Evolutionary conservation across 2,888 invertebrate genomes (phyloP).

Genomic region (Rotaria sp.): DNA sequence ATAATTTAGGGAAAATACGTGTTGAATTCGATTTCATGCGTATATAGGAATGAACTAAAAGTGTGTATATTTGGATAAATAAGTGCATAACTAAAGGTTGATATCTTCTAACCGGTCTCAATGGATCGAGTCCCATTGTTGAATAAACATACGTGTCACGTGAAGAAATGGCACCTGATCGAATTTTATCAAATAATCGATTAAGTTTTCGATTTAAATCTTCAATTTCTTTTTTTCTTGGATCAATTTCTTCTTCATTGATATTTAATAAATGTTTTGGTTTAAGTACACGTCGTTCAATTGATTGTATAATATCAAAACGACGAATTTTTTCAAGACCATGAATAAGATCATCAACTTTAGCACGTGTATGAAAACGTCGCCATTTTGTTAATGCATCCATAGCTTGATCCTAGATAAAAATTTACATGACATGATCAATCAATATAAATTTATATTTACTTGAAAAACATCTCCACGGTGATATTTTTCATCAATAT

Average conservation of each 20-base stretch:
- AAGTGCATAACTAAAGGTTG: no score
- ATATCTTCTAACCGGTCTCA: no score
- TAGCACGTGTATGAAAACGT: constrained; percentile 17
- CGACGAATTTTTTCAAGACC: constrained; percentile 23
- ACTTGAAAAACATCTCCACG: constrained; percentile 28
- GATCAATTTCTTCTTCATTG: neutral
- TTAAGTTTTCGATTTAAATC: constrained; percentile 30
- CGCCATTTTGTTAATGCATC: constrained; percentile 27
- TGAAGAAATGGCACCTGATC: neutral
- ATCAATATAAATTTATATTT: neutral
- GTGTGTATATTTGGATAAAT: no score
- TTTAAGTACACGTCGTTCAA: neutral
- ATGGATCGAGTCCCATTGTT: neutral
- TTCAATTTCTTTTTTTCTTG: constrained; percentile 31
- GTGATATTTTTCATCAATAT: neutral
- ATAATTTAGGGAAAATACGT: no score
- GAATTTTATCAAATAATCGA: constrained; percentile 31
- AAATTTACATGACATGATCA: neutral
- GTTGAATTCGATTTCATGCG: no score
- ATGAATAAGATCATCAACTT: constrained; percentile 26
- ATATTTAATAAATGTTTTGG: neutral
- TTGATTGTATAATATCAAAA: neutral
- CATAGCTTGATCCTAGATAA: neutral
- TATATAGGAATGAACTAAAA: no score
- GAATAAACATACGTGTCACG: neutral